A percentile compares a stretch with the other conserved stretches of the same genome.
phyloP scores from a whole-genome alignment of 2,113 vertebrate genomes.

The Ahaetulla prasina region DNA sequence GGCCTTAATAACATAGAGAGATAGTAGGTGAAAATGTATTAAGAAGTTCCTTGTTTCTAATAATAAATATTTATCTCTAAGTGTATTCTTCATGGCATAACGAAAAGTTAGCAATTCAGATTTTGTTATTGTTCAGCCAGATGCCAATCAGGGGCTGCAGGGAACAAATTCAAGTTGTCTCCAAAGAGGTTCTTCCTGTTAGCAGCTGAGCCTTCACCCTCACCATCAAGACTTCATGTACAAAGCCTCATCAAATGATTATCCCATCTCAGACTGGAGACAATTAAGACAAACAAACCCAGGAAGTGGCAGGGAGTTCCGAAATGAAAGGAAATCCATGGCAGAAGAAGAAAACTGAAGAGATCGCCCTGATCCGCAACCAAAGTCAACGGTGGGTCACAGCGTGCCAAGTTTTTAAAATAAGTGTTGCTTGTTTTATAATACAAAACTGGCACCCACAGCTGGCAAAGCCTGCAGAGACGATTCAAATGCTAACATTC shows the following conservation, averaged over 20 bases:
- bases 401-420: slow-evolving; percentile 61
- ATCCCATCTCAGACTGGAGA: slow-evolving; percentile 65
- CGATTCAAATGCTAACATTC: slow-evolving; percentile 73
- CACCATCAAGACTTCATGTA: slow-evolving; percentile 49
- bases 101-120: slow-evolving; percentile 31
- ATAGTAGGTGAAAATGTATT: slow-evolving; percentile 40
- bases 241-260: slow-evolving; percentile 57
- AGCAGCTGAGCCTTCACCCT: slow-evolving; percentile 55
- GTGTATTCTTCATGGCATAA: slow-evolving; percentile 45
- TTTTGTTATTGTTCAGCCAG: slow-evolving; percentile 47
- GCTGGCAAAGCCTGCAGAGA: slow-evolving; percentile 60
- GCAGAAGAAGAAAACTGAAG: slow-evolving; percentile 67
- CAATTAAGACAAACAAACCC: slow-evolving; percentile 75
- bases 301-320: slow-evolving; percentile 74
- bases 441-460: slow-evolving; percentile 73
- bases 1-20: slow-evolving; percentile 42
- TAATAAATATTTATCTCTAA: slow-evolving; percentile 57
- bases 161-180: slow-evolving; percentile 55
- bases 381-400: slow-evolving; percentile 63
- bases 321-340: slow-evolving; percentile 65
- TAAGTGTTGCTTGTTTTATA: slow-evolving; percentile 63
- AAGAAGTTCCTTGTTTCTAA: slow-evolving; percentile 51
- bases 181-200: slow-evolving; percentile 67
- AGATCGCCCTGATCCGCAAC: slow-evolving; percentile 59
- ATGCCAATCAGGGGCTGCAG: slow-evolving; percentile 31